Percentiles rank a stretch among this genome's conserved stretches.
Evolutionary conservation across 2,888 invertebrate genomes (phyloP).

Genomic region (Ganaspis brasiliensis): DNA sequence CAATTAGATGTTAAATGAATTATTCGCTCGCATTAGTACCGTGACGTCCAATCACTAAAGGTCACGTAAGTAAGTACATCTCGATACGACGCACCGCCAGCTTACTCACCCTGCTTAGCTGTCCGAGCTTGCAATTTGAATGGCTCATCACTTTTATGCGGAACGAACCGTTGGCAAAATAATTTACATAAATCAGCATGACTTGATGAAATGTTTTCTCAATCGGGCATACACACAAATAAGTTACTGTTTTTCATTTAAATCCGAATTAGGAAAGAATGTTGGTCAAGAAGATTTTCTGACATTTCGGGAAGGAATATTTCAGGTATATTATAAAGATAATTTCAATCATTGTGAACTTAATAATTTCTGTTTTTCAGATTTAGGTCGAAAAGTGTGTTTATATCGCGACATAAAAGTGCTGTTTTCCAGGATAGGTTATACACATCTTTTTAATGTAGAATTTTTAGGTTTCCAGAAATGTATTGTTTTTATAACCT

Average conservation of each 20-base stretch:
- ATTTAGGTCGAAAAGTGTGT: too few species aligned
- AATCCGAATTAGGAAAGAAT: constrained; percentile 8
- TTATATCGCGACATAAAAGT: too few species aligned
- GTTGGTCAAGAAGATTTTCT: too few species aligned
- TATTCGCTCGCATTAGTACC: constrained; percentile 61
- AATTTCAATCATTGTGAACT: too few species aligned
- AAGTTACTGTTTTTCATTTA: constrained; percentile 55
- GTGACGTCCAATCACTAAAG: constrained; percentile 66
- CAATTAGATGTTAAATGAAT: constrained; percentile 73
- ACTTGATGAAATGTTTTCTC: constrained; percentile 68
- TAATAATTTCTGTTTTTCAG: too few species aligned
- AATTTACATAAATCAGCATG: constrained; percentile 76
- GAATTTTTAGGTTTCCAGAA: too few species aligned
- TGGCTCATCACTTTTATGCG: constrained; percentile 72
- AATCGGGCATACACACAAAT: constrained; percentile 66
- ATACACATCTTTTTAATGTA: too few species aligned
- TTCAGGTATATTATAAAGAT: too few species aligned
- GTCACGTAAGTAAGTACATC: constrained; percentile 59
- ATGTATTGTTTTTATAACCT: too few species aligned
- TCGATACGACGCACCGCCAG: constrained; percentile 77
- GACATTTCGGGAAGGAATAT: too few species aligned
- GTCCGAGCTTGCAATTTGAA: constrained; percentile 73
- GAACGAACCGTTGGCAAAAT: constrained; percentile 74
- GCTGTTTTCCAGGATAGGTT: too few species aligned
- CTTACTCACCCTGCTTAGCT: constrained; percentile 77